A percentile compares a stretch with the other conserved stretches of the same genome.
These are phyloP conservation scores for Rhagium mordax DNA, from an alignment of 2,888 invertebrate species.

Conservation along the genomic window DNA sequence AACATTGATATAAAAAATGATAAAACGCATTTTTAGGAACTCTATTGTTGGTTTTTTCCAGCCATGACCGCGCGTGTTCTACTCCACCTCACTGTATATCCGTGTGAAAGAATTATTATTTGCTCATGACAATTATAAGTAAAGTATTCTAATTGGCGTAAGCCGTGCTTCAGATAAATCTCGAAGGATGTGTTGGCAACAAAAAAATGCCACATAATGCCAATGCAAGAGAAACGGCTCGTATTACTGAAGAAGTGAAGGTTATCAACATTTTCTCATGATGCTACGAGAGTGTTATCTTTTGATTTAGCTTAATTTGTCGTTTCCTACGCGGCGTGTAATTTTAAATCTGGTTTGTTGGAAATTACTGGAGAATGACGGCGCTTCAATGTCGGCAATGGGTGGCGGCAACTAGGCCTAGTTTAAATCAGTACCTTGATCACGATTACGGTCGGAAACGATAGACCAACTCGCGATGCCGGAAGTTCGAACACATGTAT, in stretches of 20 bases:
- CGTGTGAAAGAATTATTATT: too few relatives aligned
- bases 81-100: too few relatives aligned
- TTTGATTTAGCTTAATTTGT: slow-evolving; percentile 12
- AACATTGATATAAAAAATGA: too few relatives aligned
- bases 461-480: slow-evolving; percentile 12
- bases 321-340: background rate
- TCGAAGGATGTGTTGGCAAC: slow-evolving; percentile 3
- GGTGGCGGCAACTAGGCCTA: background rate
- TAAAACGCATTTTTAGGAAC: too few relatives aligned
- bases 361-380: background rate
- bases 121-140: background rate
- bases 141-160: background rate
- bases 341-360: slow-evolving; percentile 13
- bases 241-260: slow-evolving; percentile 24
- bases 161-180: slow-evolving; percentile 2
- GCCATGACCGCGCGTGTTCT: too few relatives aligned
- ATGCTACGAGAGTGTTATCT: background rate
- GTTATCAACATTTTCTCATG: slow-evolving; percentile 29
- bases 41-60: too few relatives aligned
- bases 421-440: slow-evolving; percentile 17
- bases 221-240: background rate
- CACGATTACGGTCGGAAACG: slow-evolving; percentile 16
- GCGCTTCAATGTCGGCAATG: background rate
- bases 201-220: slow-evolving; percentile 16
- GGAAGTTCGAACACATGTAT: slow-evolving; percentile 6